phyloP scores from a whole-genome alignment of 92 coral and sea anemone species.

The Virgularia gustaviana region DNA sequence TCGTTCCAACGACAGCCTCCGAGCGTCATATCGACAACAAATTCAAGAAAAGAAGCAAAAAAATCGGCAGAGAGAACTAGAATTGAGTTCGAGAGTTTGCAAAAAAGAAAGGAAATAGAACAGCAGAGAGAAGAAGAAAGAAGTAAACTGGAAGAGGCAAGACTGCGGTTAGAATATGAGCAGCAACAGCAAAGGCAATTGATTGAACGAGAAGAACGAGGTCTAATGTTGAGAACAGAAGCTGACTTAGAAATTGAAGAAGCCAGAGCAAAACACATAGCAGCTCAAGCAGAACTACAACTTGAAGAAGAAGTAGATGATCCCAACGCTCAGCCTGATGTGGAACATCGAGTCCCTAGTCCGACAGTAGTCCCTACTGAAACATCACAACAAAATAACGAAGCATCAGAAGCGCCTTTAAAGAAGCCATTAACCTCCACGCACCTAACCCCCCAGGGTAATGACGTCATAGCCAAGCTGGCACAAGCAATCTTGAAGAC shows the following conservation, averaged over 20 bases:
- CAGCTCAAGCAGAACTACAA: no score
- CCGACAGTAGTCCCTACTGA: not conserved
- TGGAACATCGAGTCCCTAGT: no score
- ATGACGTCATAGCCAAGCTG: not conserved
- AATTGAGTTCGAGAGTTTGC: conserved; percentile 5
- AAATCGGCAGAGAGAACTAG: conserved; percentile 12
- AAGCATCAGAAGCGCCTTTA: not conserved
- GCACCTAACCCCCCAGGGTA: not conserved
- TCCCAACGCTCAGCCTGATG: no score
- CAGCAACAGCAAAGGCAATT: conserved; percentile 10
- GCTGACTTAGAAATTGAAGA: no score
- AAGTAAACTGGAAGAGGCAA: conserved; percentile 17
- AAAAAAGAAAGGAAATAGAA: conserved; percentile 17
- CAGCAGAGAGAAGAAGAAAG: conserved; percentile 12
- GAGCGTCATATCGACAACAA: not conserved
- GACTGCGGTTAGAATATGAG: conserved; percentile 13
- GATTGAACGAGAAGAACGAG: conserved; percentile 4
- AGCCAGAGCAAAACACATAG: no score
- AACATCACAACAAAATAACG: not conserved
- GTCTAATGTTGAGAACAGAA: no score
- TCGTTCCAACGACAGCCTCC: not conserved
- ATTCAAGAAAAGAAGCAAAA: not conserved
- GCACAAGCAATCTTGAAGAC: conserved; percentile 21
- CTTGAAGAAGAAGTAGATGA: no score
- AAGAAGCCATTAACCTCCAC: not conserved